Percentiles rank a stretch among this genome's conserved stretches.
These are phyloP conservation scores for Notolepis coatsorum DNA, from an alignment of 2,797 vertebrate genomes.

Conservation along the genomic window DNA sequence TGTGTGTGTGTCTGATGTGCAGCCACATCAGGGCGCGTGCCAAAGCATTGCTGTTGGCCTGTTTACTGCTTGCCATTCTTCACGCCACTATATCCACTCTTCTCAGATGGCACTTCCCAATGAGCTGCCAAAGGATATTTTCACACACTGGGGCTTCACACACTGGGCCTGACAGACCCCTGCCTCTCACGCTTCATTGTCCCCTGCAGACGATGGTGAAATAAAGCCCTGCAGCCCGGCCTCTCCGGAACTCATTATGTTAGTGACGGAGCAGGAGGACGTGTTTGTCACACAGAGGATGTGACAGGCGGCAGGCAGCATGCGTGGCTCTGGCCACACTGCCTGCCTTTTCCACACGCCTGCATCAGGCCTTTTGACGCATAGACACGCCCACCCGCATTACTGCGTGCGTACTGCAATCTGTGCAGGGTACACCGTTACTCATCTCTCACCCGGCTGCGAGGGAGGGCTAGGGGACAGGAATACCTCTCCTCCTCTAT, in stretches of 20 bases:
- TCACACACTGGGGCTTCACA: constrained; percentile 38
- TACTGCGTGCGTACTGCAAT: constrained; percentile 13
- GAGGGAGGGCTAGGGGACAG: constrained; percentile 19
- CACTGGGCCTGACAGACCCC: constrained; percentile 54
- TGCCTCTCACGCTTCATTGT: constrained; percentile 64
- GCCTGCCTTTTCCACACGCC: not conserved
- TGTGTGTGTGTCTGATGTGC: constrained; percentile 2
- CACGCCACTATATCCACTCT: constrained; percentile 68
- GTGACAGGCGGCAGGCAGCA: constrained; percentile 36
- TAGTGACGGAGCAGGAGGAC: constrained; percentile 31
- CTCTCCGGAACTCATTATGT: constrained; percentile 55
- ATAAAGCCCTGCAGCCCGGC: constrained; percentile 55
- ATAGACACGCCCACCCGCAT: constrained; percentile 37
- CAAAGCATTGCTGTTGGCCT: constrained; percentile 51
- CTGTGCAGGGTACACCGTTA: constrained; percentile 18
- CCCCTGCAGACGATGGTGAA: constrained; percentile 60
- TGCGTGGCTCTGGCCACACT: constrained; percentile 23
- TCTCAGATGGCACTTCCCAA: constrained; percentile 65
- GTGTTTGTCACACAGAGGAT: constrained; percentile 43
- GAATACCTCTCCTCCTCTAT: constrained; percentile 40
- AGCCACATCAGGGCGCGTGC: constrained; percentile 58
- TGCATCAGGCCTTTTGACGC: constrained; percentile 19
- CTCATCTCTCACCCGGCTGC: constrained; percentile 32
- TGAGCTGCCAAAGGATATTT: constrained; percentile 67
- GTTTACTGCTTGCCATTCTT: constrained; percentile 65